Evolutionary conservation across 2,888 invertebrate species (phyloP).

Genomic region (Dioctria linearis): DNA sequence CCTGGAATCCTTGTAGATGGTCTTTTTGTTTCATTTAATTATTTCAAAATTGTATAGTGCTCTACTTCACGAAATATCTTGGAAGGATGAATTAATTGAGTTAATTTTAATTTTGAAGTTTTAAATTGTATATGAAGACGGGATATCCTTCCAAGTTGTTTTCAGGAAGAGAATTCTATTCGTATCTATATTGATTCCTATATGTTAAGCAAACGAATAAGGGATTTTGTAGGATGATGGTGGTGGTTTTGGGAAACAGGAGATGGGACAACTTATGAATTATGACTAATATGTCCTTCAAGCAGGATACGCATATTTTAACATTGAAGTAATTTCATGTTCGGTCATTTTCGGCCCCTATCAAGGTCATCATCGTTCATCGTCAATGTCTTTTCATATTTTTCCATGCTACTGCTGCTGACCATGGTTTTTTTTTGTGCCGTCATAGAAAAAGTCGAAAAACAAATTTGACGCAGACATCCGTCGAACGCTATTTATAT

Average conservation of each 20-base stretch:
- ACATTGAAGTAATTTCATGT: constrained; percentile 22
- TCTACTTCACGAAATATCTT: not conserved
- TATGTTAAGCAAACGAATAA: not conserved
- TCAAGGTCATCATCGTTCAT: constrained; percentile 48
- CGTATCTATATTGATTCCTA: constrained; percentile 1
- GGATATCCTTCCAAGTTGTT: not conserved
- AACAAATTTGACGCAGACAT: constrained; percentile 15
- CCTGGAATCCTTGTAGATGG: constrained; percentile 1
- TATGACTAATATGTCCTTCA: constrained; percentile 44
- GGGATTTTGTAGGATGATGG: no score
- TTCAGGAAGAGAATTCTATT: not conserved
- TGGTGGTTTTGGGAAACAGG: not conserved
- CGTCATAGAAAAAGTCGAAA: not conserved
- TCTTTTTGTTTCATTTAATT: not conserved
- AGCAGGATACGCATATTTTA: constrained; percentile 45
- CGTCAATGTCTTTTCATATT: constrained; percentile 32
- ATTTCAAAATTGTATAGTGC: not conserved
- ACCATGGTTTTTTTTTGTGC: not conserved
- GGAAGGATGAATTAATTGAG: not conserved
- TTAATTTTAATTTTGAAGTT: not conserved
- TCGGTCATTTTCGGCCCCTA: constrained; percentile 27
- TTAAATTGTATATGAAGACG: not conserved
- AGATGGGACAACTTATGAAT: not conserved
- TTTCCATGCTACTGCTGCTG: constrained; percentile 24
- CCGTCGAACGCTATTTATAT: not conserved